A percentile compares a stretch with the other conserved stretches of the same genome.
These are phyloP conservation scores for Speoplatyrhinus poulsoni DNA, from an alignment of 2,113 vertebrate genomes.

Conservation along the genomic window DNA sequence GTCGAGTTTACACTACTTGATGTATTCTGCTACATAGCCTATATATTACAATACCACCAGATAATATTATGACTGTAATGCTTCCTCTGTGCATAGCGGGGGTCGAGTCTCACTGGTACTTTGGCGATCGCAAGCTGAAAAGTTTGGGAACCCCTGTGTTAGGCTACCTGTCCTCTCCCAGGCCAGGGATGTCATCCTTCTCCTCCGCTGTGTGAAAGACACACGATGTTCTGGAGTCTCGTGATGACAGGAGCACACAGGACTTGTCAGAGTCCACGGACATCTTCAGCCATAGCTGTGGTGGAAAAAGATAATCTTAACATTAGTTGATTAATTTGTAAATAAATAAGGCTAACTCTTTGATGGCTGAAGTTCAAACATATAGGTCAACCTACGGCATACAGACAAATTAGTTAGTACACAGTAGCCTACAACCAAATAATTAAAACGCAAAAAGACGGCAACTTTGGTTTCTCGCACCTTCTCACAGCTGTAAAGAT, in stretches of 20 bases:
- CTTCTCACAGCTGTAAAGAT: background rate
- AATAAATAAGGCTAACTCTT: background rate
- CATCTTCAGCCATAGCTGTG: slow-evolving; percentile 76
- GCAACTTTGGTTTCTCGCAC: background rate
- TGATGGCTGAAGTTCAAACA: too few relatives aligned
- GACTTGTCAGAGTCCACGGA: slow-evolving; percentile 71
- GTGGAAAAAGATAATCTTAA: background rate
- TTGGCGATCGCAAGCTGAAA: too few relatives aligned
- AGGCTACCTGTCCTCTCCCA: slow-evolving; percentile 75
- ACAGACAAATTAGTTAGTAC: background rate
- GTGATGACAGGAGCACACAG: slow-evolving; percentile 58
- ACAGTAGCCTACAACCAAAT: background rate
- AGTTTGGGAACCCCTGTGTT: too few relatives aligned
- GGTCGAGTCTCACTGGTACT: too few relatives aligned
- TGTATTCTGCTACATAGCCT: too few relatives aligned
- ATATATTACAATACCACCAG: too few relatives aligned
- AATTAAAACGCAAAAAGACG: background rate
- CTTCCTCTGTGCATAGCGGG: too few relatives aligned
- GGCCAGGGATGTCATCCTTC: slow-evolving; percentile 71
- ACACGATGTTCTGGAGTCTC: slow-evolving; percentile 69
- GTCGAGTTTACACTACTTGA: too few relatives aligned
- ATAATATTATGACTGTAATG: too few relatives aligned
- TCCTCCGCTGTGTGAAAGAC: slow-evolving; percentile 71
- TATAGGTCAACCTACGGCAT: background rate
- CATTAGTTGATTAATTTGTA: background rate